phyloP scores from a whole-genome alignment of 2,888 invertebrate species.

The Dryobota labecula region DNA sequence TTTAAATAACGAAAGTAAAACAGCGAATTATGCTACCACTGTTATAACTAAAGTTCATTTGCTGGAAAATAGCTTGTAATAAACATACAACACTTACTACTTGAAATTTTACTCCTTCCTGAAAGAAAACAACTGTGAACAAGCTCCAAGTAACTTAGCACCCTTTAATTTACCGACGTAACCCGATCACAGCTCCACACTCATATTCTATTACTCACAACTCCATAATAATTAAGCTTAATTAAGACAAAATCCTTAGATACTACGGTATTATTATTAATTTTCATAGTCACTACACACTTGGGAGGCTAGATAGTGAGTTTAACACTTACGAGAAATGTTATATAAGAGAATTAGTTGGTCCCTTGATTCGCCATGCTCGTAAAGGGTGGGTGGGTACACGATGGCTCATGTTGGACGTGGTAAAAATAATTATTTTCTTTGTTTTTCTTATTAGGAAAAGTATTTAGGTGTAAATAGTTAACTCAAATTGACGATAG shows the following conservation, averaged over 20 bases:
- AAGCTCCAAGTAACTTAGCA: neutral
- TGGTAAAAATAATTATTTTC: neutral
- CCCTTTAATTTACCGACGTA: conserved; percentile 21
- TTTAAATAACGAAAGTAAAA: too few relatives aligned
- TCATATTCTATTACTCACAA: conserved; percentile 43
- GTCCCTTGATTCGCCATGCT: conserved; percentile 33
- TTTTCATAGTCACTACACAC: conserved; percentile 61
- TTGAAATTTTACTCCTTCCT: neutral
- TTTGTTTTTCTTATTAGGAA: neutral
- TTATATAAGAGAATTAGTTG: conserved; percentile 66
- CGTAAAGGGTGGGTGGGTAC: neutral
- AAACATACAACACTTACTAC: neutral
- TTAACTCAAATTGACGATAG: neutral
- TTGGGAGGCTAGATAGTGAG: conserved; percentile 65
- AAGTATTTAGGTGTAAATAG: neutral
- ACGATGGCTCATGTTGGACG: neutral
- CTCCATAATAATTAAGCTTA: conserved; percentile 42
- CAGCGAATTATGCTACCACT: neutral
- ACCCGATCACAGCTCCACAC: conserved; percentile 38
- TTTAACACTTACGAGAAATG: conserved; percentile 67
- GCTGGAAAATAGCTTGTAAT: neutral
- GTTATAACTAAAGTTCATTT: neutral
- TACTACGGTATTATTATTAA: conserved; percentile 57
- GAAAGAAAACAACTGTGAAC: conserved; percentile 1
- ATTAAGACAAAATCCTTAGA: conserved; percentile 56